These are phyloP conservation scores for Araneus ventricosus DNA, from an alignment of 1,140 invertebrate genomes.

Conservation along the genomic window DNA sequence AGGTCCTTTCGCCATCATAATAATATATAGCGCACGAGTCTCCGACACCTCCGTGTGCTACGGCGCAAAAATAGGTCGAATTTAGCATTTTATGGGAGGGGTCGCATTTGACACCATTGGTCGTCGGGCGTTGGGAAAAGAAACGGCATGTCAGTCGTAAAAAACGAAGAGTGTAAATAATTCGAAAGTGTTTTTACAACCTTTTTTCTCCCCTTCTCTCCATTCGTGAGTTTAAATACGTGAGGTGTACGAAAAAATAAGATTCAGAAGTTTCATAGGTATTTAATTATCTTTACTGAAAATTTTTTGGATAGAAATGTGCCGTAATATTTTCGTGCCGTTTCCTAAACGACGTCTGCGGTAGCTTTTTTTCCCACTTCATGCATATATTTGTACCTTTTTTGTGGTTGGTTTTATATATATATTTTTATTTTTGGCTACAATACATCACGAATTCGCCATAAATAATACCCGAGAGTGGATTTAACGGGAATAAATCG, in stretches of 20 bases:
- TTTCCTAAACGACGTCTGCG: neutral
- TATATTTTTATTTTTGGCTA: neutral
- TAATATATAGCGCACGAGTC: constrained; percentile 33
- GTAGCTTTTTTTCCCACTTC: neutral
- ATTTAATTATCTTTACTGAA: constrained; percentile 10
- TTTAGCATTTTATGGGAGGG: constrained; percentile 32
- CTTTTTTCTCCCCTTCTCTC: neutral
- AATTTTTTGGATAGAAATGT: neutral
- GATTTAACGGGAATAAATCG: constrained; percentile 6
- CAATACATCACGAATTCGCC: constrained; percentile 5
- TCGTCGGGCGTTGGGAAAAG: neutral
- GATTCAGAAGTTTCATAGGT: neutral
- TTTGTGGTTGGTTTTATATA: too few species aligned
- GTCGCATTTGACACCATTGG: neutral
- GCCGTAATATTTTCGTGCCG: neutral
- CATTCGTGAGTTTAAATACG: neutral
- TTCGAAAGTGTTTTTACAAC: constrained; percentile 1
- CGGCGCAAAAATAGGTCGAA: constrained; percentile 32
- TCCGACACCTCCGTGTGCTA: neutral
- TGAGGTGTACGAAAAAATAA: neutral
- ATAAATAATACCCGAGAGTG: neutral
- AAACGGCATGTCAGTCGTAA: neutral
- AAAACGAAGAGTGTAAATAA: constrained; percentile 17
- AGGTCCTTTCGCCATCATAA: constrained; percentile 23
- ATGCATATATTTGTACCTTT: too few species aligned